phyloP scores from a whole-genome alignment of 2,797 vertebrate species.

The Crax fasciolata region DNA sequence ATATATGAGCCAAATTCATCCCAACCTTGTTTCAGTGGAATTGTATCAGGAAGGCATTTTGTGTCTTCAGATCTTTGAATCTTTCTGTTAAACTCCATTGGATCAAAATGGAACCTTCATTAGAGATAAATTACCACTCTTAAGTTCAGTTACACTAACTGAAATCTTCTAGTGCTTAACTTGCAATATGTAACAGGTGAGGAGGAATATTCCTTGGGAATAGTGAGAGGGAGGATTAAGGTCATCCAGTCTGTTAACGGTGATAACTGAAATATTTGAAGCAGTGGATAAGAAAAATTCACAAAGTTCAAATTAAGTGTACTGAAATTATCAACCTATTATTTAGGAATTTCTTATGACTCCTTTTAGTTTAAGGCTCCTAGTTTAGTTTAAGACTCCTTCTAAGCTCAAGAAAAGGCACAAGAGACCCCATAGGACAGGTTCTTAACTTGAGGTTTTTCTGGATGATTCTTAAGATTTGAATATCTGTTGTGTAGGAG shows the following conservation, averaged over 20 bases:
- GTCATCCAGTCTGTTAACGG: not conserved
- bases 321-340: not conserved
- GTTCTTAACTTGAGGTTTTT: not conserved
- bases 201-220: not conserved
- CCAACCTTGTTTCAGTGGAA: not conserved
- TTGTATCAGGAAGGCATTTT: not conserved
- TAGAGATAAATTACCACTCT: not conserved
- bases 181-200: not conserved
- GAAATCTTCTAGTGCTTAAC: not conserved
- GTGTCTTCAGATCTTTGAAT: not conserved
- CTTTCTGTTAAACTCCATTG: not conserved
- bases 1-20: not conserved
- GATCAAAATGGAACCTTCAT: not conserved
- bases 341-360: not conserved
- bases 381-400: not conserved
- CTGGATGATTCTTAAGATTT: not conserved
- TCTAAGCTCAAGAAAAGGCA: not conserved
- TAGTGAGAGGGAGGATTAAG: not conserved
- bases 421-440: not conserved
- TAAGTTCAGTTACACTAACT: not conserved
- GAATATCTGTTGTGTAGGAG: not conserved
- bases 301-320: not conserved
- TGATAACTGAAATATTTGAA: not conserved
- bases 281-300: not conserved
- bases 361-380: not conserved